Evolutionary conservation across 35 echinoderm and acorn worm genomes (phyloP).

Genomic region (Patiria miniata): DNA sequence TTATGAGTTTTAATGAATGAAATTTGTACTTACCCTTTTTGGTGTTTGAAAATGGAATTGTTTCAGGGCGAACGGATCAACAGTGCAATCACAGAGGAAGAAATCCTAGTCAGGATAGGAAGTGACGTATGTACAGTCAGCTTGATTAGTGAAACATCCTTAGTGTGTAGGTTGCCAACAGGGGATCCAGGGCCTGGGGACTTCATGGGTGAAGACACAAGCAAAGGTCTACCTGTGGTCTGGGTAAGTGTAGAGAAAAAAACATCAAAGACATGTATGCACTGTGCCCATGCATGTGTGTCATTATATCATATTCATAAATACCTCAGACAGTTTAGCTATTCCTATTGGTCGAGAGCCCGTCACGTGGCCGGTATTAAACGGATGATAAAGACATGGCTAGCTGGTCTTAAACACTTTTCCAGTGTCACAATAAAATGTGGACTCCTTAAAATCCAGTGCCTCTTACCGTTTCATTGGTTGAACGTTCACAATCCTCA

Average conservation of each 20-base stretch:
- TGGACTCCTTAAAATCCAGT: no score
- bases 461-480: no score
- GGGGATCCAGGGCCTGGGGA: background rate
- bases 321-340: no score
- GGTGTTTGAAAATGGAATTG: background rate
- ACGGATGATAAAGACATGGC: no score
- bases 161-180: slow-evolving; percentile 14
- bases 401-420: no score
- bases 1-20: background rate
- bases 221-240: slow-evolving; percentile 12
- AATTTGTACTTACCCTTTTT: background rate
- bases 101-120: slow-evolving; percentile 36
- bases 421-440: no score
- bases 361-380: no score
- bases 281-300: background rate
- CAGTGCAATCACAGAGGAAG: background rate
- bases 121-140: background rate
- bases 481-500: no score
- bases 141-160: background rate
- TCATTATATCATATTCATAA: background rate
- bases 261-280: background rate
- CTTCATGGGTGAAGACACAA: background rate
- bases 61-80: slow-evolving; percentile 4
- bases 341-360: no score
- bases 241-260: slow-evolving; percentile 4